Base-by-base conservation (phyloP, 2,797 vertebrate species). In the Cygnus olor region DNA sequence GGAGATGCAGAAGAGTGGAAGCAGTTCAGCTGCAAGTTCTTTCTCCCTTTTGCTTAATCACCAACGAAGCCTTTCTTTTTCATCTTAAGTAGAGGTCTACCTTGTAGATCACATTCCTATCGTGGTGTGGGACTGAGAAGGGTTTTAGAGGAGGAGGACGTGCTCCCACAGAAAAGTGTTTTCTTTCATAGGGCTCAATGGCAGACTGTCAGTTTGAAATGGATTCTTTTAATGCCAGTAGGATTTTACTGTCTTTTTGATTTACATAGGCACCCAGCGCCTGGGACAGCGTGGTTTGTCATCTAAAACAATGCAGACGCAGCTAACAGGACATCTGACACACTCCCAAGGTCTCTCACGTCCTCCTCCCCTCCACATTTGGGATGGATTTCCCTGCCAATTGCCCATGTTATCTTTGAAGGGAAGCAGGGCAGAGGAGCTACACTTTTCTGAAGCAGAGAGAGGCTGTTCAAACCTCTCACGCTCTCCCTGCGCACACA, bases 241-340 rank as follows among this genome's bases (percentile, higher is more conserved):
- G 51, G 76, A 93, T 92, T 78, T 80, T 45, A 66, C 2, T 61
- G 40, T 45, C 70, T 68, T 57, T 76, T 36, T 56, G 25, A 90
- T 81, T 84, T 54, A 80, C 45, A 71, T 3, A 60, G 27, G 38
- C 10, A 83, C 38, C 19, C 49, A 18, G 14, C 44, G 57, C 60
- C 64, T 71, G 51, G 70, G 24, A 77, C 19, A 77, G 36, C 14
- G 47, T 9, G 10, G 14, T 36, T 66, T 65, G 54, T 65, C 60
- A 53, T 53, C 38, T 54, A 32, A 84, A 93, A 51, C 17, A 45
- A 85, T 89, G 38, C 54, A 81, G 66, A 42, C 2, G 2, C 24
- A 86, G 65, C 24, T 56, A 63, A 36, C n/a, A 64, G 77, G 17
- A 13, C 11, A 77, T 51, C 17, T 74, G 47, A 94, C 56, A 36